phyloP scores from a whole-genome alignment of 2,888 invertebrate genomes.

The Oligia strigilis region DNA sequence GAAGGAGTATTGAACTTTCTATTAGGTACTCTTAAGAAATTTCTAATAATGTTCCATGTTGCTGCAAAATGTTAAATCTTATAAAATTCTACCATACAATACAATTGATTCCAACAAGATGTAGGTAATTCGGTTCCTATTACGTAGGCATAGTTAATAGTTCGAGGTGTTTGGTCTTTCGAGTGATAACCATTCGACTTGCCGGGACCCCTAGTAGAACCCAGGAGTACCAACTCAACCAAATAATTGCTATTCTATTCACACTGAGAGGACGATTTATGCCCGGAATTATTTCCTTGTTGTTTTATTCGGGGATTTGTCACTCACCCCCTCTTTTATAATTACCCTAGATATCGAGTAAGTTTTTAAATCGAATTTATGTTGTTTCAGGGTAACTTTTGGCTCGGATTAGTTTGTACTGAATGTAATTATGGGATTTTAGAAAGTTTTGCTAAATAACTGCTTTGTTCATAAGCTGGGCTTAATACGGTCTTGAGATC shows the following conservation, averaged over 20 bases:
- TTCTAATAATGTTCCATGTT: neutral
- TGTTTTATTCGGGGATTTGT: slow-evolving; percentile 91
- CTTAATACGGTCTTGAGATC: slow-evolving; percentile 66
- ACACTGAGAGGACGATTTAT: slow-evolving; percentile 89
- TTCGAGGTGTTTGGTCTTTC: neutral
- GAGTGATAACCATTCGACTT: slow-evolving; percentile 55
- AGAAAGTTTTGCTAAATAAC: slow-evolving; percentile 69
- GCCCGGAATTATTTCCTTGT: slow-evolving; percentile 90
- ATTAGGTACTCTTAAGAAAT: neutral
- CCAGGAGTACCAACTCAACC: slow-evolving; percentile 86
- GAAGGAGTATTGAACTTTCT: neutral
- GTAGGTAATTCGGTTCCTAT: neutral
- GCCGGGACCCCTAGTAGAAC: slow-evolving; percentile 66
- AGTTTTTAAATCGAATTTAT: slow-evolving; percentile 88
- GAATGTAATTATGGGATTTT: slow-evolving; percentile 79
- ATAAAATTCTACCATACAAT: neutral
- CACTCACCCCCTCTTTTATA: slow-evolving; percentile 89
- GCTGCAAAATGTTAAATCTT: neutral
- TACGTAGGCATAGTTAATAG: neutral
- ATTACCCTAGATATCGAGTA: slow-evolving; percentile 88
- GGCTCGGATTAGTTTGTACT: slow-evolving; percentile 78
- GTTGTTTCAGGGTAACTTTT: slow-evolving; percentile 74
- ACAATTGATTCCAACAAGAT: neutral
- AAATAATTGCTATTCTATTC: slow-evolving; percentile 91
- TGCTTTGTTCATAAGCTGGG: slow-evolving; percentile 68